These are phyloP conservation scores for Saturnia pavonia DNA, from an alignment of 2,888 invertebrate species.

Conservation along the genomic window DNA sequence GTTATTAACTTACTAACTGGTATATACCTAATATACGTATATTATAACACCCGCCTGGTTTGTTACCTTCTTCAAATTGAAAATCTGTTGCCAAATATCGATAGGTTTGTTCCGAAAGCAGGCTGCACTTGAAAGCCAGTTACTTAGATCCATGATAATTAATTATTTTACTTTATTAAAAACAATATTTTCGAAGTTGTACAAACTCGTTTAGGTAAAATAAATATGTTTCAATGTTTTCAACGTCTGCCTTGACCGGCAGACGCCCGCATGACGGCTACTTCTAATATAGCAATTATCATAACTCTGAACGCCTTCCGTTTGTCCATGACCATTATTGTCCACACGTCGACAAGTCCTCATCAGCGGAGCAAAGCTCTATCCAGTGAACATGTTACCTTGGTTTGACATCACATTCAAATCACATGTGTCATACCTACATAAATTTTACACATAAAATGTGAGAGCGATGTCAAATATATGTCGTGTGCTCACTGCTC, in stretches of 20 bases:
- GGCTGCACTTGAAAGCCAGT: background rate
- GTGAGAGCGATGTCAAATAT: too few species aligned
- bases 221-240: constrained; percentile 35
- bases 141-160: background rate
- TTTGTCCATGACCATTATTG: constrained; percentile 53
- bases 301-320: constrained; percentile 65
- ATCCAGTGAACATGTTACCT: too few species aligned
- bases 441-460: too few species aligned
- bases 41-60: too few species aligned
- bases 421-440: too few species aligned
- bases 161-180: background rate
- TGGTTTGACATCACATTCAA: too few species aligned
- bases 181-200: background rate
- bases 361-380: background rate
- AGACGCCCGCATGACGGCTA: constrained; percentile 58
- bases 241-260: constrained; percentile 43
- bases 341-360: constrained; percentile 34
- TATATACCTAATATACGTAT: too few species aligned
- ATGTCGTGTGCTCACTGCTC: too few species aligned
- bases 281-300: constrained; percentile 67
- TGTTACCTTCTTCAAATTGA: too few species aligned
- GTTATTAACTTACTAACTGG: too few species aligned
- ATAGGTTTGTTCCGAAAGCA: too few species aligned
- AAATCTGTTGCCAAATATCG: too few species aligned
- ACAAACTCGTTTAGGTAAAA: background rate